Evolutionary conservation across 2,888 invertebrate species (phyloP).

Genomic region (Salticus scenicus): DNA sequence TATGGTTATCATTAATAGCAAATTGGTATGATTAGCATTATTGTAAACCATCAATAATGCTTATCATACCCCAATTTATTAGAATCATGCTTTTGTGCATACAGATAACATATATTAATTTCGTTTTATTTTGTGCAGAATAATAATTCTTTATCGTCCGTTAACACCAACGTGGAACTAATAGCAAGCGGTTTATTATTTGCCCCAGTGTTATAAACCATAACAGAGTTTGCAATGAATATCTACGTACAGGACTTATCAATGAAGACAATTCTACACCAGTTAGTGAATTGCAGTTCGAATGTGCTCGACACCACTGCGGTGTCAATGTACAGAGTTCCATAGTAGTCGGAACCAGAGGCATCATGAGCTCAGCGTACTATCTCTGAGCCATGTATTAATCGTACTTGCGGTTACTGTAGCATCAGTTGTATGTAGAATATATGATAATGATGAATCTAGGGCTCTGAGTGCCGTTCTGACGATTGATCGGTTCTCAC

Average conservation of each 20-base stretch:
- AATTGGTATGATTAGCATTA: too few relatives aligned
- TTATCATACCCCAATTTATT: too few relatives aligned
- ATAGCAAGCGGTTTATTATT: too few relatives aligned
- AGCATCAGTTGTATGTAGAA: not conserved
- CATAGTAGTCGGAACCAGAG: not conserved
- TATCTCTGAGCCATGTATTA: not conserved
- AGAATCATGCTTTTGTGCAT: too few relatives aligned
- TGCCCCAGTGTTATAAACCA: too few relatives aligned
- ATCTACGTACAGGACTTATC: not conserved
- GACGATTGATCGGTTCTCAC: not conserved
- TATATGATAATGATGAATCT: not conserved
- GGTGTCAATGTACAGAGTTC: not conserved
- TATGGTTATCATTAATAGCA: too few relatives aligned
- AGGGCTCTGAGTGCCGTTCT: not conserved
- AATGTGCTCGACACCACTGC: conserved; percentile 17
- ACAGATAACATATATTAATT: too few relatives aligned
- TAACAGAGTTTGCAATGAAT: too few relatives aligned
- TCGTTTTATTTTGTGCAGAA: too few relatives aligned
- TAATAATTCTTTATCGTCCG: too few relatives aligned
- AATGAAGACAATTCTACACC: conserved; percentile 1
- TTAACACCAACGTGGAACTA: too few relatives aligned
- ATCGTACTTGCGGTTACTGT: not conserved
- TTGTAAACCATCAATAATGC: too few relatives aligned
- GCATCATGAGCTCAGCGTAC: not conserved
- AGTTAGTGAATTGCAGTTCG: conserved; percentile 18